Base-by-base conservation (phyloP, 2,797 vertebrate genomes). In the Lates japonicus region DNA sequence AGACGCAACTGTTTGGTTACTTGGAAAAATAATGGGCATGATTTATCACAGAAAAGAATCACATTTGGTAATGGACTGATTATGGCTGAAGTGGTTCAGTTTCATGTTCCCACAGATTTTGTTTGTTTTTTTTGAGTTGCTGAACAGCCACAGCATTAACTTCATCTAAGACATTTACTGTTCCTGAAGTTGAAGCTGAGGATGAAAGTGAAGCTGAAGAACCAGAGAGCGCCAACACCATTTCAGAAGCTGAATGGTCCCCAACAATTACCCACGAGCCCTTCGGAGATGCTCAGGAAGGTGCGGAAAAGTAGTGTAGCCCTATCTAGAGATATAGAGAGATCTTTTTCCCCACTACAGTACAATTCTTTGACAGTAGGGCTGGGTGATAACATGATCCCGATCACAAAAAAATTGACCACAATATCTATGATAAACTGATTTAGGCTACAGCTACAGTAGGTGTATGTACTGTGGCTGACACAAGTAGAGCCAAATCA, bases 281-380 rank as follows among this genome's bases (percentile, higher is more conserved):
- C 44, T 64, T 54, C 74, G 87, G 83, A 82, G 79, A 41, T 74
- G 48, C 73, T 70, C 29, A n/a, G 62, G 74, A 88, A 93, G 92
- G 87, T 91, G 87, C 0, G 73, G 61, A 66, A 42, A 61, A 67
- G 73, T 78, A 78, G 79, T 68, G 75, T 80, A 80, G 66, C 41
- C 2, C 3, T 72, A 88, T 62, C n/a, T 0, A 65, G 65, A 70
- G 3, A 61, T 83, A 80, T 83, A 80, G 76, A 74, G 0, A 51
- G n/a, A 63, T 29, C 22, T 52, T 46, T 29, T 48, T 33, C 25
- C 17, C 29, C 17, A 1, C 14, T 20, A 13, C 5, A 19, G 25
- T 29, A 46, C 5, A 33, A 3, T 1, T 19, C 20, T 4, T 55
- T 20, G 22, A 44, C 16, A 42, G 25, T 22, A 37, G 63, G 63